Conservation (phyloP, 2,888 invertebrate species). For the Agonopterix heracliana region DNA sequence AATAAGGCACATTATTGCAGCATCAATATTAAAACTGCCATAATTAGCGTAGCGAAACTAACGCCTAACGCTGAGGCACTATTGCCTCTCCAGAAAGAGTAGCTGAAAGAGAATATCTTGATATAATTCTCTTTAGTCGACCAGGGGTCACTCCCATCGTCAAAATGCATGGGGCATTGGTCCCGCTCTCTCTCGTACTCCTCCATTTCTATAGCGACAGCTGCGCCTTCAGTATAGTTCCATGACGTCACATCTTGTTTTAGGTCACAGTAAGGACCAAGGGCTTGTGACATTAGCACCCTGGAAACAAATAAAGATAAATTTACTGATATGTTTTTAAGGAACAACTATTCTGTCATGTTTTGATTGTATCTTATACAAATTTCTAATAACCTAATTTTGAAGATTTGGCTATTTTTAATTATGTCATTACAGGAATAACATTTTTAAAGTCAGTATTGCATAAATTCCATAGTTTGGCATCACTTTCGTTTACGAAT, state of each 20-base stretch:
- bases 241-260: conserved; percentile 93
- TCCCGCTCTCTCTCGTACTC: conserved; percentile 96
- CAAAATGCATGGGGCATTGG: conserved; percentile 98
- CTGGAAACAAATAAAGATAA: conserved; percentile 33
- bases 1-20: conserved; percentile 19
- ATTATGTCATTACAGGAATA: no score
- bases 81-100: conserved; percentile 55
- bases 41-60: conserved; percentile 26
- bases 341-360: background rate
- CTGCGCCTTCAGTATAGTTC: conserved; percentile 94
- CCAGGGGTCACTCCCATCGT: conserved; percentile 95
- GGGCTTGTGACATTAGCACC: conserved; percentile 84
- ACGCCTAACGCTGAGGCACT: conserved; percentile 27
- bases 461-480: no score
- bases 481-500: no score
- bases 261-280: conserved; percentile 93
- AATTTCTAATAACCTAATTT: no score
- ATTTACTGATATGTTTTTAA: background rate
- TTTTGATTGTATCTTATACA: background rate
- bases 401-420: no score
- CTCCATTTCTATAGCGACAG: conserved; percentile 92
- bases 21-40: conserved; percentile 27
- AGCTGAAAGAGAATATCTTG: conserved; percentile 77
- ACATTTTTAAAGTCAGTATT: no score
- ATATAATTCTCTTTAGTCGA: conserved; percentile 81